phyloP scores from a whole-genome alignment of 2,888 invertebrate genomes.

The Coenonympha glycerion region DNA sequence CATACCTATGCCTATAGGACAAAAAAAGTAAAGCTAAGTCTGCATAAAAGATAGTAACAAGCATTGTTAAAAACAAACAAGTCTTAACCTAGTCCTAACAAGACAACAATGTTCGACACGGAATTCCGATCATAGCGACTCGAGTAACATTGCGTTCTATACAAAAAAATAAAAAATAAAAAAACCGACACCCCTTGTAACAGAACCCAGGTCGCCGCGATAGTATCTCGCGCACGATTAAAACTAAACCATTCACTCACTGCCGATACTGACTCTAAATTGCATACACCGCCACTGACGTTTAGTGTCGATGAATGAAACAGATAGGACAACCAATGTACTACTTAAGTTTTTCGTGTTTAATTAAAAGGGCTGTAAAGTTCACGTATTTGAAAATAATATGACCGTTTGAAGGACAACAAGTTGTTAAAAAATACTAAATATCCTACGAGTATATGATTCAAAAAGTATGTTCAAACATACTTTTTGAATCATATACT shows the following conservation, averaged over 20 bases:
- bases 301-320: not conserved
- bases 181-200: constrained; percentile 47
- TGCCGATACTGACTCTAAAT: constrained; percentile 53
- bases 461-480: too few species aligned
- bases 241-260: constrained; percentile 56
- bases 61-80: not conserved
- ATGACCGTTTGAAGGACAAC: too few species aligned
- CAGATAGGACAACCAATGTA: not conserved
- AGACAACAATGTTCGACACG: constrained; percentile 1
- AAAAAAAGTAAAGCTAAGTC: too few species aligned
- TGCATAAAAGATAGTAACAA: not conserved
- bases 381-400: too few species aligned
- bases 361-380: too few species aligned
- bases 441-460: too few species aligned
- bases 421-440: too few species aligned
- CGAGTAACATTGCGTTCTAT: constrained; percentile 6
- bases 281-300: too few species aligned
- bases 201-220: constrained; percentile 61
- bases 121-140: constrained; percentile 8
- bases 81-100: not conserved
- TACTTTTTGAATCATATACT: too few species aligned
- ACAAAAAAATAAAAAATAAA: constrained; percentile 34
- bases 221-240: constrained; percentile 65
- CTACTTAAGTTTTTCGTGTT: too few species aligned
- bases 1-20: too few species aligned